A percentile compares a stretch with the other conserved stretches of the same genome.
phyloP scores from a whole-genome alignment of 1,140 invertebrate species.

The Apolygus lucorum region DNA sequence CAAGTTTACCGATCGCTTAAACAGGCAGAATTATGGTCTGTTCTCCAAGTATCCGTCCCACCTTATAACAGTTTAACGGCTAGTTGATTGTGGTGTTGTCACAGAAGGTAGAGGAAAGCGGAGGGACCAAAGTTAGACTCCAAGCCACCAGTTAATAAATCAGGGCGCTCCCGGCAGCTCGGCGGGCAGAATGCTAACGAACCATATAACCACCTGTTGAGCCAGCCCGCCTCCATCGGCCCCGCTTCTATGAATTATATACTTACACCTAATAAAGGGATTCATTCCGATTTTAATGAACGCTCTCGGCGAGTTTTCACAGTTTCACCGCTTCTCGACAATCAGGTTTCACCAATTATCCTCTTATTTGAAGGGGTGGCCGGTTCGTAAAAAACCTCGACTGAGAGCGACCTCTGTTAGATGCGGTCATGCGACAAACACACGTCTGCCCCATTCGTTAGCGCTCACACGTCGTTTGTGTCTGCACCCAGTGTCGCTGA shows the following conservation, averaged over 20 bases:
- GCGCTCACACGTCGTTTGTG: too few species aligned
- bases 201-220: conserved; percentile 16
- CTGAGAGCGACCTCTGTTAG: too few species aligned
- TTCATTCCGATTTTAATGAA: conserved; percentile 8
- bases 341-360: conserved; percentile 3
- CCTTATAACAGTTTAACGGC: not conserved
- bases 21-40: too few species aligned
- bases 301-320: not conserved
- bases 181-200: conserved; percentile 12
- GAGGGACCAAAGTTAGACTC: not conserved
- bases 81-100: not conserved
- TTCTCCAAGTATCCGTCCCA: too few species aligned
- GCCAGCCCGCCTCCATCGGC: not conserved
- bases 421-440: too few species aligned
- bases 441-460: too few species aligned
- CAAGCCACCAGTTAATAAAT: conserved; percentile 6
- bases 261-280: conserved; percentile 13
- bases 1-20: too few species aligned
- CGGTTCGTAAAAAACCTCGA: not conserved
- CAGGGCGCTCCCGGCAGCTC: not conserved
- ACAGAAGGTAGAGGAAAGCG: not conserved
- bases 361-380: not conserved
- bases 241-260: conserved; percentile 7
- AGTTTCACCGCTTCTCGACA: not conserved
- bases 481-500: too few species aligned